Conservation (phyloP, 2,113 vertebrate species). For the Chlamydotis undulata region DNA sequence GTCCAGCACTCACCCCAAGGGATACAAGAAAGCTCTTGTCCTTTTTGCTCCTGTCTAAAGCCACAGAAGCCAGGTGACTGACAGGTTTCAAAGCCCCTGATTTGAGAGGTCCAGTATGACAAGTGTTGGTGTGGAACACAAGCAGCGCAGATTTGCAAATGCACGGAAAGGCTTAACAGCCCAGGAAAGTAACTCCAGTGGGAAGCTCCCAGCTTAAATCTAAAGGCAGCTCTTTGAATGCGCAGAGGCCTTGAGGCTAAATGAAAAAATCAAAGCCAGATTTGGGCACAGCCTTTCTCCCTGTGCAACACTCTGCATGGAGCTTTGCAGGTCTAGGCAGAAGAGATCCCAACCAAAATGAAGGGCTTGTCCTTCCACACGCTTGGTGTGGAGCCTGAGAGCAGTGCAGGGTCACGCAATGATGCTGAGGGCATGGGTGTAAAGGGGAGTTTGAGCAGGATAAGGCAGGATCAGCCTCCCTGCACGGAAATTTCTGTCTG, state of each 20-base stretch:
- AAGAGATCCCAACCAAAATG: neutral
- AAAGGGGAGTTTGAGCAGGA: neutral
- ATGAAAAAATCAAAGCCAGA: constrained; percentile 27
- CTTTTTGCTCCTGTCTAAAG: neutral
- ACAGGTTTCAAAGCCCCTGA: neutral
- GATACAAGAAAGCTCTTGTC: neutral
- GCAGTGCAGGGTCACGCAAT: neutral
- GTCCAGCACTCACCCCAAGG: neutral
- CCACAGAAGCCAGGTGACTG: neutral
- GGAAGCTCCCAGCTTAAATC: constrained; percentile 42
- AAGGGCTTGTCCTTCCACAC: neutral
- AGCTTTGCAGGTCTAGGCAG: neutral
- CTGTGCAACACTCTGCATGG: neutral
- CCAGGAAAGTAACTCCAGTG: constrained; percentile 37
- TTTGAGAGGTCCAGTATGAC: neutral
- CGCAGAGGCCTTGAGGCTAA: constrained; percentile 10
- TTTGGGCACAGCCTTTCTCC: constrained; percentile 1
- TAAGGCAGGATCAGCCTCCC: neutral
- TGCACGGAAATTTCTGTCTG: neutral
- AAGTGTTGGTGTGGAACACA: neutral
- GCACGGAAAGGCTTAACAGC: neutral
- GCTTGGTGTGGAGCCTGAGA: rapidly evolving
- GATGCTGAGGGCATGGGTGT: neutral
- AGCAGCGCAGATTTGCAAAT: constrained; percentile 14
- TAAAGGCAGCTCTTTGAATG: constrained; percentile 43